A percentile compares a stretch with the other conserved stretches of the same genome.
Conservation (phyloP, 1,140 invertebrate genomes). For the Druon quercuslanigerum region DNA sequence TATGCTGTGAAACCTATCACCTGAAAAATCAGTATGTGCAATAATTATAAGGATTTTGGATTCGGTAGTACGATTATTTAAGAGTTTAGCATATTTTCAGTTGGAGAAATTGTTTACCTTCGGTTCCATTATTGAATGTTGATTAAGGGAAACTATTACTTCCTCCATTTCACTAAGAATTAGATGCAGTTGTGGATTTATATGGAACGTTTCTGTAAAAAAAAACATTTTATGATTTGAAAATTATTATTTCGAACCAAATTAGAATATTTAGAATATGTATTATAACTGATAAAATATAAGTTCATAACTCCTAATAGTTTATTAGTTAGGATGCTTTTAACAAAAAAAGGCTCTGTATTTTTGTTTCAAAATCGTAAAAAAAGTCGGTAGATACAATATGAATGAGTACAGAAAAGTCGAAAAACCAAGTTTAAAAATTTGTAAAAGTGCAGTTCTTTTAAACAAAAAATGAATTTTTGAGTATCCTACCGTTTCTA, state of each 20-base stretch:
- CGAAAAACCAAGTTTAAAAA: too few species aligned
- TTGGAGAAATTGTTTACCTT: conserved; percentile 77
- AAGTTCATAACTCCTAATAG: too few species aligned
- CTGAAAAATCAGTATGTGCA: conserved; percentile 60
- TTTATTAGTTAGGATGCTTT: too few species aligned
- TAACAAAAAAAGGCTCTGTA: too few species aligned
- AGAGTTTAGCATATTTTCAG: not conserved
- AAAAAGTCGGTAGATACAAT: too few species aligned
- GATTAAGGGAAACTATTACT: conserved; percentile 90
- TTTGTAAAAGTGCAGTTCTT: too few species aligned
- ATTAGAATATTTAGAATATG: conserved; percentile 8
- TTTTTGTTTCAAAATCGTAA: too few species aligned
- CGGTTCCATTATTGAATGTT: conserved; percentile 93
- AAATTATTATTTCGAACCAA: not conserved
- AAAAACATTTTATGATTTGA: conserved; percentile 18
- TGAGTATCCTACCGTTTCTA: too few species aligned
- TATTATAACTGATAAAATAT: not conserved
- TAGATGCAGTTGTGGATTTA: conserved; percentile 92
- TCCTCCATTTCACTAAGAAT: conserved; percentile 89
- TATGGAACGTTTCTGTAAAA: conserved; percentile 90
- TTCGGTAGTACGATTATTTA: not conserved
- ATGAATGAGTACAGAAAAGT: too few species aligned
- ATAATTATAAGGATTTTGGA: not conserved
- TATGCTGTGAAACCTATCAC: conserved; percentile 96
- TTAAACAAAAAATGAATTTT: too few species aligned